These are phyloP conservation scores for Hymenochirus boettgeri DNA, from an alignment of 2,113 vertebrate species.

Conservation along the genomic window DNA sequence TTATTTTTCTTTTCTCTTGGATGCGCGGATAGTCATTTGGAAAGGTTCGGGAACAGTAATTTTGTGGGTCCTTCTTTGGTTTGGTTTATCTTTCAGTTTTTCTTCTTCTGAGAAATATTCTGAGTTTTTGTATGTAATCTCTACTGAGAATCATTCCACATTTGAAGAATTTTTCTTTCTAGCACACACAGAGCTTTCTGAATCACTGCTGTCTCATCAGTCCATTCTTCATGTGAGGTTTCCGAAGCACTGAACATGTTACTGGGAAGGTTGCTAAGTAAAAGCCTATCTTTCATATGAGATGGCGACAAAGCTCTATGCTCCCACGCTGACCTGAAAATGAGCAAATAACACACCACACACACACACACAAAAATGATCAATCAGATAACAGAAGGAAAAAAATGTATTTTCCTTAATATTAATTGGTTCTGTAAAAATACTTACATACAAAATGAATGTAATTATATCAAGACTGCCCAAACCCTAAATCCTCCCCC, in stretches of 20 bases:
- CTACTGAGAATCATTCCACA: constrained; percentile 75
- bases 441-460: fast-evolving
- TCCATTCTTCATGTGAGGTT: constrained; percentile 52
- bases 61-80: constrained; percentile 62
- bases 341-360: too few species aligned
- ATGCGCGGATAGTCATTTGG: constrained; percentile 84
- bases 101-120: constrained; percentile 45
- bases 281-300: constrained; percentile 59
- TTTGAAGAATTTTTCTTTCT: constrained; percentile 78
- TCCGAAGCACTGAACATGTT: constrained; percentile 48
- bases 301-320: constrained; percentile 43
- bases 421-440: too few species aligned
- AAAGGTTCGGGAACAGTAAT: constrained; percentile 84
- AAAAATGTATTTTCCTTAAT: too few species aligned
- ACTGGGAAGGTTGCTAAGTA: constrained; percentile 66
- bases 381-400: too few species aligned
- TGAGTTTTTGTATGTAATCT: constrained; percentile 55
- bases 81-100: constrained; percentile 46
- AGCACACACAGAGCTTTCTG: constrained; percentile 55
- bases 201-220: constrained; percentile 45
- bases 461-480: background rate
- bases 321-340: constrained; percentile 57
- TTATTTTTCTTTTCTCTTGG: constrained; percentile 63
- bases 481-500: too few species aligned
- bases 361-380: too few species aligned